phyloP scores from a whole-genome alignment of 2,797 vertebrate species.

The Clarias platycephalus region DNA sequence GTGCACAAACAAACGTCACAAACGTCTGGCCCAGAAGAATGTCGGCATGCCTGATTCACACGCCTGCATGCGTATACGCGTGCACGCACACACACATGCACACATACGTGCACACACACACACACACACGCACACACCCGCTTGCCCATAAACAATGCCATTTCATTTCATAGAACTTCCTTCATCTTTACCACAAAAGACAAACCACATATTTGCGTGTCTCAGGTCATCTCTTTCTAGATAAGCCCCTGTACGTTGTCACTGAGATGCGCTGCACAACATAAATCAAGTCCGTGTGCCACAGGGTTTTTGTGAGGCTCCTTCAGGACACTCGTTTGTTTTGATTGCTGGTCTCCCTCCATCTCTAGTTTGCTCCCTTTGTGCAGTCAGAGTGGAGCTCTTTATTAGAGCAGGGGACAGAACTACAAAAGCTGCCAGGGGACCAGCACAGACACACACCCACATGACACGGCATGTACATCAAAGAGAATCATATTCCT shows the following conservation, averaged over 20 bases:
- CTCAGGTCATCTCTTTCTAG: slow-evolving; percentile 38
- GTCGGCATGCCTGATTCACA: slow-evolving; percentile 2
- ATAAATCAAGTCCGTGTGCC: slow-evolving; percentile 39
- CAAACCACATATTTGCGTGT: slow-evolving; percentile 32
- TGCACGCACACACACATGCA: neutral
- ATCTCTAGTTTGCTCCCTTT: slow-evolving; percentile 62
- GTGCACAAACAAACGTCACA: slow-evolving; percentile 47
- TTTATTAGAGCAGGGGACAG: slow-evolving; percentile 69
- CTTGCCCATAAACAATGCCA: slow-evolving; percentile 6
- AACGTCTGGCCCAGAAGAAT: slow-evolving; percentile 35
- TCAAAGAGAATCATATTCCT: slow-evolving; percentile 65
- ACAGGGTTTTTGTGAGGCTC: slow-evolving; percentile 24
- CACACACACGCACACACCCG: neutral
- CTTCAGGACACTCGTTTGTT: slow-evolving; percentile 47
- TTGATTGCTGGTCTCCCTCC: slow-evolving; percentile 56
- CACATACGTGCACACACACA: neutral
- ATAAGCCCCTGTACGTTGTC: slow-evolving; percentile 41
- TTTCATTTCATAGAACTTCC: slow-evolving; percentile 26
- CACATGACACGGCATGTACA: slow-evolving; percentile 49
- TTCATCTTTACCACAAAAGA: slow-evolving; percentile 11
- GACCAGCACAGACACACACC: slow-evolving; percentile 70
- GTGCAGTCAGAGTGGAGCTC: slow-evolving; percentile 73
- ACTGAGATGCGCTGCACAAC: slow-evolving; percentile 28
- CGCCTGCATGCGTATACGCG: neutral
- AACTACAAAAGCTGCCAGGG: slow-evolving; percentile 71